phyloP scores from a whole-genome alignment of 1,140 invertebrate genomes.

The Papilio aristodemus region DNA sequence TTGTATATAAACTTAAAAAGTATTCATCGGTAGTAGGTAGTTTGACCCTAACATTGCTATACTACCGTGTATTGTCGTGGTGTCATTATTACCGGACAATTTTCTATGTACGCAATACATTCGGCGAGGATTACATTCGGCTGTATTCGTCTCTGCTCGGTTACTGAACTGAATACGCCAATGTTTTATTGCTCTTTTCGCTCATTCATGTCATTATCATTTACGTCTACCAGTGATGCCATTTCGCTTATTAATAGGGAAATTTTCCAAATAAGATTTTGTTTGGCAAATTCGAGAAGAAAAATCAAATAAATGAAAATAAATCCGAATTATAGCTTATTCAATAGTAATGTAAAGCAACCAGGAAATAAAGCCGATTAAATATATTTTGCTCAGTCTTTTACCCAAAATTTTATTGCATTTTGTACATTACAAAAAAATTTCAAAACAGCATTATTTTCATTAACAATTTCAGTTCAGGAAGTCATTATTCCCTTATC shows the following conservation, averaged over 20 bases:
- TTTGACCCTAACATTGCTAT: too few relatives aligned
- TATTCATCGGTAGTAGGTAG: neutral
- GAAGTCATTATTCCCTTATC: neutral
- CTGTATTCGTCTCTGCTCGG: constrained; percentile 1
- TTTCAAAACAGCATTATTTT: too few relatives aligned
- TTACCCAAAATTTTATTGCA: too few relatives aligned
- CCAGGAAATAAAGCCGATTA: too few relatives aligned
- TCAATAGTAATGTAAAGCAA: too few relatives aligned
- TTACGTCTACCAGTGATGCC: neutral
- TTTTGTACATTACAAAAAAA: too few relatives aligned
- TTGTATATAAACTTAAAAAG: neutral
- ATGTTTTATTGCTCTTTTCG: constrained; percentile 7
- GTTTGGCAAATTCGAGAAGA: neutral
- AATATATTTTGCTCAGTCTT: too few relatives aligned
- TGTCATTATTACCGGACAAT: neutral
- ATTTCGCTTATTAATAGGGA: neutral
- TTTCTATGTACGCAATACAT: neutral
- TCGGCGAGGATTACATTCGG: neutral
- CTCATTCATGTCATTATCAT: constrained; percentile 13
- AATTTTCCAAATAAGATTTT: neutral
- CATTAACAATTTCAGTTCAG: too few relatives aligned
- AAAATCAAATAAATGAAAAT: too few relatives aligned
- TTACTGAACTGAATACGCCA: constrained; percentile 8
- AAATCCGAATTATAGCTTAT: too few relatives aligned
- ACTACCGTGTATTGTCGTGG: neutral